phyloP scores from a whole-genome alignment of 2,113 vertebrate species.

The Oxygymnocypris stewartii region DNA sequence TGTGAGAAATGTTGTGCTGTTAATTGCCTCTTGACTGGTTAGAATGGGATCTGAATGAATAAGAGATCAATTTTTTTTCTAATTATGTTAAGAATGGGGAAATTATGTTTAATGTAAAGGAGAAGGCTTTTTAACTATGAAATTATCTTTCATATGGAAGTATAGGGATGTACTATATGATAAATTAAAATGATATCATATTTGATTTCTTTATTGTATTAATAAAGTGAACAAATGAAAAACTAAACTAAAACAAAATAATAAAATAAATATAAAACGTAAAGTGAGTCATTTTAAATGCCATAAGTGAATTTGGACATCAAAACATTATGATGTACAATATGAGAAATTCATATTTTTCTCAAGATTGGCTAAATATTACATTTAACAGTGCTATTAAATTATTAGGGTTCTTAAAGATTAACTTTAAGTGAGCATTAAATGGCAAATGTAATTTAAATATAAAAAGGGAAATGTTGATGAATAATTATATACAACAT shows the following conservation, averaged over 20 bases:
- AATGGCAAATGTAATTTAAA: too few relatives aligned
- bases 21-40: constrained; percentile 3
- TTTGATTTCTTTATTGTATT: not conserved
- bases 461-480: too few relatives aligned
- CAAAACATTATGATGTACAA: not conserved
- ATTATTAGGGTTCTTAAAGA: not conserved
- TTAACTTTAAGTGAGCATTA: not conserved
- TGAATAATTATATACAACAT: not conserved
- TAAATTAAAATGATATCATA: not conserved
- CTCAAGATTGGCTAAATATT: not conserved
- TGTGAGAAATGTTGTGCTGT: not conserved
- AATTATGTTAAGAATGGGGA: not conserved
- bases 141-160: not conserved
- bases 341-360: not conserved
- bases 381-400: too few relatives aligned
- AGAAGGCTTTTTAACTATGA: not conserved
- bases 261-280: too few relatives aligned
- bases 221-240: not conserved
- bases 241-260: too few relatives aligned
- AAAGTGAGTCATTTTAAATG: too few relatives aligned
- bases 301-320: not conserved
- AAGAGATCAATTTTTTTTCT: not conserved
- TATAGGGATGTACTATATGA: not conserved
- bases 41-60: not conserved
- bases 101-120: not conserved